A percentile compares a stretch with the other conserved stretches of the same genome.
These are phyloP conservation scores for Ammospiza maritima DNA, from an alignment of 2,797 vertebrate species.

Conservation along the genomic window DNA sequence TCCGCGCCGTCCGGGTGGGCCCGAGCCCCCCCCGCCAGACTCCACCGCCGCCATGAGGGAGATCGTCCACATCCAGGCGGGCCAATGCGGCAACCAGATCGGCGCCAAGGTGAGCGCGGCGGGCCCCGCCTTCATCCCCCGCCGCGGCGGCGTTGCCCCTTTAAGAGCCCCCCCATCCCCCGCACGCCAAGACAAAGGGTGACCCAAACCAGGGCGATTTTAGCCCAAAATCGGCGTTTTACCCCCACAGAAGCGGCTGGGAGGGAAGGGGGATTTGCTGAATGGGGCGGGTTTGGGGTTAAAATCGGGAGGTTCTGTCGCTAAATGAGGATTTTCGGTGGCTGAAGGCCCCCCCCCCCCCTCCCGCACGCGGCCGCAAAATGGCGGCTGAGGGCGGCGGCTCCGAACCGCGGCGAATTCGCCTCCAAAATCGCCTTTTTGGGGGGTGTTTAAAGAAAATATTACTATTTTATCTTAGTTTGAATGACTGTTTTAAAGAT, in stretches of 20 bases:
- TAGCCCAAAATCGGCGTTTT: background rate
- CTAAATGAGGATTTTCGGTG: fast-evolving
- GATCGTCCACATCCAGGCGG: background rate
- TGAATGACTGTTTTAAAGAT: fast-evolving
- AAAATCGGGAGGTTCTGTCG: fast-evolving
- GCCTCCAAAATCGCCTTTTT: fast-evolving
- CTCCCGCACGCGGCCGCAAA: background rate
- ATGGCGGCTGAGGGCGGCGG: background rate
- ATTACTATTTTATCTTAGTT: fast-evolving
- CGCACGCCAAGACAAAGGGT: background rate
- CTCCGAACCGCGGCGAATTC: background rate
- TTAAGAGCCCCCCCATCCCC: background rate
- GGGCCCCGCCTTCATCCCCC: background rate
- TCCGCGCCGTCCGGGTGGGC: background rate
- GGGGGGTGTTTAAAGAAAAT: fast-evolving
- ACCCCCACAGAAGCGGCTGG: fast-evolving
- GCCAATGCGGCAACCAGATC: background rate
- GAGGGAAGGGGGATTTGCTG: background rate
- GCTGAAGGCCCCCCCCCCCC: background rate
- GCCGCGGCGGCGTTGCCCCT: background rate
- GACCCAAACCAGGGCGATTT: background rate
- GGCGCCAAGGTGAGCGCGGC: background rate
- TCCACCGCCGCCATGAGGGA: background rate
- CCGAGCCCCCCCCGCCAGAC: background rate
- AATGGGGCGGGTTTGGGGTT: no score